A percentile compares a stretch with the other conserved stretches of the same genome.
These are phyloP conservation scores for Holacanthus passer DNA, from an alignment of 2,113 vertebrate genomes.

Conservation along the genomic window DNA sequence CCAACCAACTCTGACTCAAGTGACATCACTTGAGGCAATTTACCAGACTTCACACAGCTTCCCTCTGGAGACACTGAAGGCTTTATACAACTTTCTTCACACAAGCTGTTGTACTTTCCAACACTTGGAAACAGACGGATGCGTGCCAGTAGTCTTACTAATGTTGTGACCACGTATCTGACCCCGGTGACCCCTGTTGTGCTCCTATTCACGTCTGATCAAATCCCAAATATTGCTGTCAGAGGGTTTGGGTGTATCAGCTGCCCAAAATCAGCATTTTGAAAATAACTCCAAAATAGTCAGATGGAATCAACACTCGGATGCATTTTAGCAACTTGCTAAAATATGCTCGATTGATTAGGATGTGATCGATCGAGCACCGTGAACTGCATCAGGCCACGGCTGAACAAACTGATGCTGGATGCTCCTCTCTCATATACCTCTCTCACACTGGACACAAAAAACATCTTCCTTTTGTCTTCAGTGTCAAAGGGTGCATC, in stretches of 20 bases:
- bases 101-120: too few species aligned
- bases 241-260: not conserved
- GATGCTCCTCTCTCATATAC: too few species aligned
- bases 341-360: too few species aligned
- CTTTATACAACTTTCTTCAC: not conserved
- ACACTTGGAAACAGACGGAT: not conserved
- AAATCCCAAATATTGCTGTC: not conserved
- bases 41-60: not conserved
- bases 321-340: not conserved
- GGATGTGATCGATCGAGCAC: not conserved
- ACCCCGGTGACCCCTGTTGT: not conserved
- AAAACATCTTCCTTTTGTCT: too few species aligned
- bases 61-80: not conserved
- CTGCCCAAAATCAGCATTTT: not conserved
- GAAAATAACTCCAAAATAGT: not conserved
- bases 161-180: not conserved
- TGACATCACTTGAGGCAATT: slow-evolving; percentile 7
- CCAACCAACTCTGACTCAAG: not conserved
- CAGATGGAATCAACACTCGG: not conserved
- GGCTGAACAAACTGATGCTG: not conserved
- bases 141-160: not conserved
- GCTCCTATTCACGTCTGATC: not conserved
- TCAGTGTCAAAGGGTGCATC: too few species aligned
- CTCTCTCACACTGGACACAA: not conserved
- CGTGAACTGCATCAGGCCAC: not conserved